Percentiles rank a stretch among this genome's conserved stretches.
These are phyloP conservation scores for Endotricha flammealis DNA, from an alignment of 2,888 invertebrate genomes.

Conservation along the genomic window DNA sequence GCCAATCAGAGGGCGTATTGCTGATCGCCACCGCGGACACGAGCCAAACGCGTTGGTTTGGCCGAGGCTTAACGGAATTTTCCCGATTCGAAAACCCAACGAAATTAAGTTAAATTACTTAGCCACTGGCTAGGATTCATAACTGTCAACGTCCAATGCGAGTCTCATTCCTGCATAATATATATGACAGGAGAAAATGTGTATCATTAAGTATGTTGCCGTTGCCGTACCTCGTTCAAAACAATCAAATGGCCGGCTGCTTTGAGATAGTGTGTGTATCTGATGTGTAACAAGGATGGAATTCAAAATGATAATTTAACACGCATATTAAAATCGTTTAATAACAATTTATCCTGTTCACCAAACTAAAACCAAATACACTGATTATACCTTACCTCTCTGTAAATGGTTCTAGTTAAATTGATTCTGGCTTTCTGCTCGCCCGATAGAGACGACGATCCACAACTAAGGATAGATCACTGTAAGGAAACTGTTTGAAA, in stretches of 20 bases:
- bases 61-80: too few species aligned
- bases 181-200: too few species aligned
- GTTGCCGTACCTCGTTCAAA: constrained; percentile 71
- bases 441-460: constrained; percentile 90
- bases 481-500: constrained; percentile 84
- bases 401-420: constrained; percentile 86
- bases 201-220: too few species aligned
- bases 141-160: too few species aligned
- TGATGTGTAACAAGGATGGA: constrained; percentile 91
- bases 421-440: constrained; percentile 91
- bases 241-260: constrained; percentile 74
- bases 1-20: too few species aligned
- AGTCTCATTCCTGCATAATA: too few species aligned
- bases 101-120: too few species aligned
- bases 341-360: too few species aligned
- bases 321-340: neutral
- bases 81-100: too few species aligned
- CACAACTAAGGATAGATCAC: constrained; percentile 88
- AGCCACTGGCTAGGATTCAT: too few species aligned
- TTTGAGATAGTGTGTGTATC: constrained; percentile 82
- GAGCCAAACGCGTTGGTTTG: too few species aligned
- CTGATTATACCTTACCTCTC: constrained; percentile 73
- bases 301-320: constrained; percentile 85
- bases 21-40: too few species aligned
- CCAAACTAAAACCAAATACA: neutral